A percentile compares a stretch with the other conserved stretches of the same genome.
Evolutionary conservation across 2,888 invertebrate genomes (phyloP).

Genomic region (Plebejus melissa): DNA sequence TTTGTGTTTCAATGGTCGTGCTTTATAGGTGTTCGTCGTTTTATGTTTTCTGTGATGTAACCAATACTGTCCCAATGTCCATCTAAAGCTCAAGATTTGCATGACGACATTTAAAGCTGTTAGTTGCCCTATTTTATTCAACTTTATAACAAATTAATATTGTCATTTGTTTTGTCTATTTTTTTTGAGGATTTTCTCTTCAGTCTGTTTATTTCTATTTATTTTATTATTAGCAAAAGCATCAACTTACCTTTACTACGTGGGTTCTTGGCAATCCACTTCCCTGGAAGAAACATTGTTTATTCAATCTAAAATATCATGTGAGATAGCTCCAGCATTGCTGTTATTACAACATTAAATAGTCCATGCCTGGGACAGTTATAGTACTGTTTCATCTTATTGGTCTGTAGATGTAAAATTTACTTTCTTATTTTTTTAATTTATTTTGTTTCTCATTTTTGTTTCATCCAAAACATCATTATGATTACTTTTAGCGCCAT

Average conservation of each 20-base stretch:
- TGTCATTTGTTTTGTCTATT: conserved; percentile 1
- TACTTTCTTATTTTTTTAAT: not conserved
- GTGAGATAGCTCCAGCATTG: conserved; percentile 35
- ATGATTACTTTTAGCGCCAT: not conserved
- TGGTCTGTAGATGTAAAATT: conserved; percentile 10
- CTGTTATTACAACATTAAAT: conserved; percentile 68
- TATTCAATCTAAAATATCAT: conserved; percentile 46
- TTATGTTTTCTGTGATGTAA: conserved; percentile 2
- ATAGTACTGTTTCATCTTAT: conserved; percentile 48
- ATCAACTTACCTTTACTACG: conserved; percentile 68
- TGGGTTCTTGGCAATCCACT: conserved; percentile 65
- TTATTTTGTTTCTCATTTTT: not conserved
- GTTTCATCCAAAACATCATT: not conserved
- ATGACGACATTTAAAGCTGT: conserved; percentile 46
- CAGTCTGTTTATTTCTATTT: not conserved
- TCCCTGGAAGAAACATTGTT: conserved; percentile 69
- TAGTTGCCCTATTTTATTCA: conserved; percentile 22
- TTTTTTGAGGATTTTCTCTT: not conserved
- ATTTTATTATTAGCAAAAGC: conserved; percentile 41
- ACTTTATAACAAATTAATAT: not conserved
- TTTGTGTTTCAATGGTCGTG: conserved; percentile 4
- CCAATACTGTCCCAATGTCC: conserved; percentile 38
- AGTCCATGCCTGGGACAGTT: conserved; percentile 70
- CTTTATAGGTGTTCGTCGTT: not conserved
- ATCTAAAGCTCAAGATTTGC: conserved; percentile 30